Evolutionary conservation across 2,113 vertebrate species (phyloP), one percentile per base, ranked within the genome.

Genomic region (Lontra canadensis): DNA sequence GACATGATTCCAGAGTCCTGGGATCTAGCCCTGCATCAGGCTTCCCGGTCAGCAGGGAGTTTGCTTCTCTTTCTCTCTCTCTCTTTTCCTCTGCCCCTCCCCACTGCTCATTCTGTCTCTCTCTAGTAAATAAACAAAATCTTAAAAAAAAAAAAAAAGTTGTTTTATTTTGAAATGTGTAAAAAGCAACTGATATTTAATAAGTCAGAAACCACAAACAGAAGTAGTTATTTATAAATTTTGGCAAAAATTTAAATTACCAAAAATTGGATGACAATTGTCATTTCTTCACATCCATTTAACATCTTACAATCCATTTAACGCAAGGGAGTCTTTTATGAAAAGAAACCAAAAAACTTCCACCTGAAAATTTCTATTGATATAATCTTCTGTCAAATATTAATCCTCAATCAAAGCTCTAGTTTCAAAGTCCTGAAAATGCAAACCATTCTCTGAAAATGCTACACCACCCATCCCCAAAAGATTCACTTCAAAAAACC

Each of bases 91-190:
- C 12, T 65, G 13, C 12, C 29, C 29, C 63, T 63, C 61, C 61
- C 26, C 61, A 63, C 61, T 63, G 61, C 26, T 63, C 26, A 63
- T 63, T 63, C 63, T 63, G 14, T 52, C 61, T 63, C 26, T 29
- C 26, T 65, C 2, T 13, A 65, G 29, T 31, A 31, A 65, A 65
- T 65, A 65, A 63, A 63, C 25, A 61, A 63, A 63, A 31, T 65
- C 29, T 65, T 31, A 65, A 65, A 65, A 65, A 26, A 63, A 61
- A 61, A 61, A 65, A 65, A 65, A 31, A 26, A 13, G 31, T 39
- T 97, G 21, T 83, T 91, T 96, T 49, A 89, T 80, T 94, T 63
- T 69, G 61, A 90, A 94, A 88, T 96, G 55, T 90, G 4, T 57
- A 87, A 84, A 85, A 97, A 87, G 11, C 44, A 91, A 42, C 0